These are phyloP conservation scores for Microcebus murinus DNA, from an alignment of 2,113 vertebrate genomes.

Conservation along the genomic window DNA sequence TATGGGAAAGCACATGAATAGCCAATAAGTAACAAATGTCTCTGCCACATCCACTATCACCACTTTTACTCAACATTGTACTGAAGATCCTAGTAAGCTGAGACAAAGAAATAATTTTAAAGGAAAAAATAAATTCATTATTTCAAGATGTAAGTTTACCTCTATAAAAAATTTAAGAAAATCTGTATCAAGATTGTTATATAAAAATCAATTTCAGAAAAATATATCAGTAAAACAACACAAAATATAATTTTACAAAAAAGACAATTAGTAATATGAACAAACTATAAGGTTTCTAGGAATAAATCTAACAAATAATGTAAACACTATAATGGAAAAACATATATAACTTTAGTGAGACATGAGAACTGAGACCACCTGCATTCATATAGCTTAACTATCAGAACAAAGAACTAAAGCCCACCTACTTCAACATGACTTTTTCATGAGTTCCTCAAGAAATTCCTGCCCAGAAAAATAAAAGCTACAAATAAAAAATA, in stretches of 20 bases:
- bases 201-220: background rate
- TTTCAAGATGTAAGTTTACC: background rate
- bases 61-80: background rate
- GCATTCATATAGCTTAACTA: background rate
- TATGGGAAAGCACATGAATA: background rate
- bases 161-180: background rate
- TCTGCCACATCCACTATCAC: background rate
- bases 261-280: background rate
- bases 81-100: background rate
- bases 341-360: background rate
- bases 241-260: conserved; percentile 14
- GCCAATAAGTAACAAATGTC: background rate
- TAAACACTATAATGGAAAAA: background rate
- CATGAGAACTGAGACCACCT: background rate
- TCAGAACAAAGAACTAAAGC: background rate
- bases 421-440: background rate
- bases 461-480: background rate
- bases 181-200: background rate
- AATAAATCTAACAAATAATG: background rate
- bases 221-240: background rate
- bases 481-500: background rate
- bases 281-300: background rate
- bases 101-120: conserved; percentile 11
- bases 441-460: background rate
- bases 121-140: conserved; percentile 3